Conservation (phyloP, 2,113 vertebrate species). For the Casuarius casuarius region DNA sequence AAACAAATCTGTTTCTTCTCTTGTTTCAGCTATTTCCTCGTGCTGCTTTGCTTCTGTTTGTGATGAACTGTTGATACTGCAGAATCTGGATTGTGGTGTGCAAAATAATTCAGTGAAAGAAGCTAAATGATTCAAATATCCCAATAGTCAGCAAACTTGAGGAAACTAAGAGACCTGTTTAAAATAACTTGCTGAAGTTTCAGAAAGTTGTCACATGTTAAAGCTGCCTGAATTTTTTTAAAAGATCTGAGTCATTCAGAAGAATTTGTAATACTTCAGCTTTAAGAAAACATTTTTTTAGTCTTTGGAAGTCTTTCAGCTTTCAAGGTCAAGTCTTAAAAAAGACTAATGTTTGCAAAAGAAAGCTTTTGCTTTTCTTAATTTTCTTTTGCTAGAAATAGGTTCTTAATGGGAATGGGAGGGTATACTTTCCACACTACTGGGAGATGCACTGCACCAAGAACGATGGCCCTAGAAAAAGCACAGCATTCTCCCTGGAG, state of each 20-base stretch:
- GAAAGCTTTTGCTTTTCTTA: background rate
- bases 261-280: background rate
- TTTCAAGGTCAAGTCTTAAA: background rate
- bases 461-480: background rate
- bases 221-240: background rate
- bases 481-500: background rate
- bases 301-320: background rate
- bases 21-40: conserved; percentile 22
- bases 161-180: conserved; percentile 15
- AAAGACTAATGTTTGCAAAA: background rate
- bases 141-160: conserved; percentile 38
- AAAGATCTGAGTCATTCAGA: background rate
- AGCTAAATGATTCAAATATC: conserved; percentile 57
- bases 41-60: conserved; percentile 14
- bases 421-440: background rate
- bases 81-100: conserved; percentile 28
- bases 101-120: conserved; percentile 34
- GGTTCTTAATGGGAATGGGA: background rate
- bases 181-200: conserved; percentile 53
- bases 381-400: background rate
- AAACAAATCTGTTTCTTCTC: conserved; percentile 43
- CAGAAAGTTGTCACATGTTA: background rate
- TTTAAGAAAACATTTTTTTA: background rate
- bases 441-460: fast-evolving
- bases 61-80: conserved; percentile 53